phyloP scores from a whole-genome alignment of 2,797 vertebrate genomes.

The Meda fulgida region DNA sequence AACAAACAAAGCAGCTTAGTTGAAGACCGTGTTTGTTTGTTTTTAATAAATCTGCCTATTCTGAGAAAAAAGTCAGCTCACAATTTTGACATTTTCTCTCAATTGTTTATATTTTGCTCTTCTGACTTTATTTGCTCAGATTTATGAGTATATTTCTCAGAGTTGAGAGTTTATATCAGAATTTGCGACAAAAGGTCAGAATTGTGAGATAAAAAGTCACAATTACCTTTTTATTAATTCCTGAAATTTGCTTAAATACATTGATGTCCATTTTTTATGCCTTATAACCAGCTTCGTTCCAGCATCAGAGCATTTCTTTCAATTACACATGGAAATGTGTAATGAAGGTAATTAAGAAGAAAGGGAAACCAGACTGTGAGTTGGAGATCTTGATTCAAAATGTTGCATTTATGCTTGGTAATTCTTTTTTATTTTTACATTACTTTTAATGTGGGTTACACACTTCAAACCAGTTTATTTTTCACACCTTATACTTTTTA shows the following conservation, averaged over 20 bases:
- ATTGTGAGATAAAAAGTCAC: too few relatives aligned
- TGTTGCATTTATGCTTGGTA: neutral
- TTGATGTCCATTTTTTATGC: neutral
- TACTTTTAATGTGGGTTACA: neutral
- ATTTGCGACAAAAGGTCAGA: too few relatives aligned
- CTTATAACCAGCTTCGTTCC: neutral
- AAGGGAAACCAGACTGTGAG: neutral
- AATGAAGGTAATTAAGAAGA: neutral
- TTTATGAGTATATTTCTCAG: too few relatives aligned
- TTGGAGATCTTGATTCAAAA: neutral
- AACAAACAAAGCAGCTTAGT: too few relatives aligned
- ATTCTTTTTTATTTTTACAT: neutral
- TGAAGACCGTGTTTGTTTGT: too few relatives aligned
- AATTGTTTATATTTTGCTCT: too few relatives aligned
- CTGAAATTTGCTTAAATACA: neutral
- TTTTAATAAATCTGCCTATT: too few relatives aligned
- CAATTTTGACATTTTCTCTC: too few relatives aligned
- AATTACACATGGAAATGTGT: neutral
- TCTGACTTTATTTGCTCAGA: too few relatives aligned
- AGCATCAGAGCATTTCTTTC: neutral
- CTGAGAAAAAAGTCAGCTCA: too few relatives aligned
- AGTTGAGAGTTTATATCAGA: too few relatives aligned
- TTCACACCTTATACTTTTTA: neutral
- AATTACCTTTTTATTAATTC: too few relatives aligned
- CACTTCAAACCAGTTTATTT: neutral